phyloP scores from a whole-genome alignment of 2,797 vertebrate genomes.

The Clarias fuscus region DNA sequence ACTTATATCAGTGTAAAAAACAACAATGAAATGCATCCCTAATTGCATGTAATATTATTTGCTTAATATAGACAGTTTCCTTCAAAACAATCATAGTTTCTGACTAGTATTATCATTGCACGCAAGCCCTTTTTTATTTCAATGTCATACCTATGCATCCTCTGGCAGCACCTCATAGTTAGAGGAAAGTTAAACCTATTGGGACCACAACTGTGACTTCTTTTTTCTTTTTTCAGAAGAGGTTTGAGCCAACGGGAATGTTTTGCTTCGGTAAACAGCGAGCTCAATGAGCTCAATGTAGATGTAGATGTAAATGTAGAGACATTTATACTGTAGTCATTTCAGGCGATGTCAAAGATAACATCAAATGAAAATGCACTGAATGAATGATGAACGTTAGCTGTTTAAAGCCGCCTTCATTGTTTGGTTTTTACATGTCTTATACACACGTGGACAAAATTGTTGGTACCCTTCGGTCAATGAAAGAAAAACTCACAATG shows the following conservation, averaged over 20 bases:
- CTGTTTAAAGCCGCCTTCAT: background rate
- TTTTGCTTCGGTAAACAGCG: background rate
- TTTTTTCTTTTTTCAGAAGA: background rate
- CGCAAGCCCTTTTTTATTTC: background rate
- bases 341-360: background rate
- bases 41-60: conserved; percentile 1
- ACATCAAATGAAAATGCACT: background rate
- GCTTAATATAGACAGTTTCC: background rate
- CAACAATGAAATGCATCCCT: background rate
- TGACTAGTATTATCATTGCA: background rate
- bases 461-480: no score
- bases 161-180: background rate
- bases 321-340: background rate
- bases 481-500: no score
- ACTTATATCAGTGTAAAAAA: background rate
- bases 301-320: no score
- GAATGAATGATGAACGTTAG: background rate
- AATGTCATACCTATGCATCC: background rate
- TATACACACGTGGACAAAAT: no score
- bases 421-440: background rate
- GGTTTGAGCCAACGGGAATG: background rate
- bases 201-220: background rate
- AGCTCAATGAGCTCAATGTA: no score
- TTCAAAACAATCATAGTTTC: background rate
- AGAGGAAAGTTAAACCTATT: background rate